Evolutionary conservation across 2,888 invertebrate genomes (phyloP), one percentile per base, ranked within the genome.

Genomic region (Seira sanloemensis): DNA sequence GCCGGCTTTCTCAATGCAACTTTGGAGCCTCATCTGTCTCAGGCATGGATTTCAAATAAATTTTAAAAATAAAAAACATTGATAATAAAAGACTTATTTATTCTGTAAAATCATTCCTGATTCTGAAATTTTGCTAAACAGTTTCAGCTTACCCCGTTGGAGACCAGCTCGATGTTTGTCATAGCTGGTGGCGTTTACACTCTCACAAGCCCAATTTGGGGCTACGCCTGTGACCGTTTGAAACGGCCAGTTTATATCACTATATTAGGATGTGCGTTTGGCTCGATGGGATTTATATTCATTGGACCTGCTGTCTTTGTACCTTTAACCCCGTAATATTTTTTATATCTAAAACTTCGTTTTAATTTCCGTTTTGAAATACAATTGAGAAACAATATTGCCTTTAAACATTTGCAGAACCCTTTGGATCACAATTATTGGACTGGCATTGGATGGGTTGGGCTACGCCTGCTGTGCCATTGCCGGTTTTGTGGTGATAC

Each of bases 381-480:
- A 75, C 27, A n/a, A 27, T 2, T n/a, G n/a, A n/a, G n/a, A n/a
- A n/a, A n/a, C n/a, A n/a, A n/a, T n/a, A n/a, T n/a, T n/a, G n/a
- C n/a, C n/a, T n/a, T n/a, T n/a, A n/a, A n/a, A n/a, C n/a, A n/a
- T n/a, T n/a, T n/a, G n/a, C 24, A 95, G 95, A 27, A 91, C 92
- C 23, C 90, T 95, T 75, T 94, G 94, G 94, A 90, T 96, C 80
- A 93, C 94, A 0, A 93, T 96, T n/a, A 37, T 93, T 1, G 96
- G 96, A 0, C 91, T 97, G 74, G 93, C 96, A 12, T 92, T 96
- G 0, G 96, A 97, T 88, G 97, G 97, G 0, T 90, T 97, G 16
- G 97, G 97, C n/a, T 94, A 97, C 91, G 95, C 96, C 19, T 95
- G 96, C 21, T 95, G 96, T 89, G 92, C 97, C 26, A 97, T 97